These are phyloP conservation scores for Muscicapa comitata DNA, from an alignment of 2,797 vertebrate species.

Conservation along the genomic window DNA sequence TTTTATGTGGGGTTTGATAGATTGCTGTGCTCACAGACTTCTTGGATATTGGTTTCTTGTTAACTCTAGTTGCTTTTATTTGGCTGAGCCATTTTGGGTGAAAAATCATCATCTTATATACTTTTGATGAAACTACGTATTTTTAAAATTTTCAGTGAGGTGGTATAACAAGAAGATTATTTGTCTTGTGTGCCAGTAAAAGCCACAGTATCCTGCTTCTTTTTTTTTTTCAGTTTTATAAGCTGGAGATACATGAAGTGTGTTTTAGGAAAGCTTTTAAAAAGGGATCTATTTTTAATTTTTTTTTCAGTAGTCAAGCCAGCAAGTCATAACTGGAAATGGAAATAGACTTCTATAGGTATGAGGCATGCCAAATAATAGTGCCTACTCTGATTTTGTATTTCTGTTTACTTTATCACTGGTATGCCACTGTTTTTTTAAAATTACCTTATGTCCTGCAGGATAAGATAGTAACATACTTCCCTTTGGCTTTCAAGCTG, in stretches of 20 bases:
- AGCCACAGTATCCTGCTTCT: not conserved
- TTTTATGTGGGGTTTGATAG: not conserved
- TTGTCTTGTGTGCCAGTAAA: not conserved
- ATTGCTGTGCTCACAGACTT: not conserved
- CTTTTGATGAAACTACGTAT: not conserved
- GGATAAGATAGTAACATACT: slow-evolving; percentile 57
- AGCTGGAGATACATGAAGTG: not conserved
- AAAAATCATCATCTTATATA: not conserved
- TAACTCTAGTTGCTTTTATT: not conserved
- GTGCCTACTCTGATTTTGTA: not conserved
- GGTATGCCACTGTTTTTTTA: not conserved
- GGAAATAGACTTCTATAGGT: not conserved
- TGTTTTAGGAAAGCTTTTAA: not conserved
- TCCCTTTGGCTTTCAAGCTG: slow-evolving; percentile 52
- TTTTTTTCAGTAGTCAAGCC: not conserved
- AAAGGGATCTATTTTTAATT: not conserved
- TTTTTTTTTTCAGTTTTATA: not conserved
- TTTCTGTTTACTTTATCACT: slow-evolving; percentile 14
- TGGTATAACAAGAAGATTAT: not conserved
- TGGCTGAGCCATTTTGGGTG: not conserved
- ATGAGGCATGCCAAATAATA: not conserved
- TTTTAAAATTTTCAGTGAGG: not conserved
- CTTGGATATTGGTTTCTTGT: not conserved
- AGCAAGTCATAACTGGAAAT: not conserved
- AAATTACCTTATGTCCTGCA: slow-evolving; percentile 41